A percentile compares a stretch with the other conserved stretches of the same genome.
phyloP scores from a whole-genome alignment of 1,140 invertebrate genomes.

The Magallana gigas region DNA sequence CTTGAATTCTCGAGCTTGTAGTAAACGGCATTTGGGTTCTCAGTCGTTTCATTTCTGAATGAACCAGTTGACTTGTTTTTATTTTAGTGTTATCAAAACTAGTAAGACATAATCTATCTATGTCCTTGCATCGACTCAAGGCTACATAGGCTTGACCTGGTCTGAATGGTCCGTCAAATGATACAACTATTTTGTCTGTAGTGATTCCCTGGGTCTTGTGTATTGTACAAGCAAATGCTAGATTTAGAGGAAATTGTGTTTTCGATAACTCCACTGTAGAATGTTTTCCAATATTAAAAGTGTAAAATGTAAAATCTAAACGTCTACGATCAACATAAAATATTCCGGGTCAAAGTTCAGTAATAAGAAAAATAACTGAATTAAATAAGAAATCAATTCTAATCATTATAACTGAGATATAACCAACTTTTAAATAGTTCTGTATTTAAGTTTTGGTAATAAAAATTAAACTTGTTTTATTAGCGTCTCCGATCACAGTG shows the following conservation, averaged over 20 bases:
- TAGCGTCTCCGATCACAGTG: too few species aligned
- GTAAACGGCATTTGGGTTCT: neutral
- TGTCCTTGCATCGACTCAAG: constrained; percentile 44
- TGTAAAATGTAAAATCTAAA: neutral
- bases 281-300: neutral
- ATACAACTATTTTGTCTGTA: constrained; percentile 35
- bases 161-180: constrained; percentile 32
- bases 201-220: constrained; percentile 62
- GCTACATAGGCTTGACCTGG: constrained; percentile 45
- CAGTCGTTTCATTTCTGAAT: neutral
- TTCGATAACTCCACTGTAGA: neutral
- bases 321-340: too few species aligned
- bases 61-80: neutral
- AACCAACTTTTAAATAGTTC: too few species aligned
- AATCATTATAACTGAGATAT: too few species aligned
- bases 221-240: constrained; percentile 59
- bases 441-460: too few species aligned
- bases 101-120: neutral
- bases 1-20: neutral
- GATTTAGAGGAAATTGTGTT: constrained; percentile 57
- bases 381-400: too few species aligned
- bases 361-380: too few species aligned
- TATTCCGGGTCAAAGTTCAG: too few species aligned
- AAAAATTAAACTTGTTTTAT: too few species aligned
- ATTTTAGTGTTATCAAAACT: neutral